Evolutionary conservation across 2,113 vertebrate genomes (phyloP), one percentile per base, ranked within the genome.

Genomic region (Oophaga pumilio): DNA sequence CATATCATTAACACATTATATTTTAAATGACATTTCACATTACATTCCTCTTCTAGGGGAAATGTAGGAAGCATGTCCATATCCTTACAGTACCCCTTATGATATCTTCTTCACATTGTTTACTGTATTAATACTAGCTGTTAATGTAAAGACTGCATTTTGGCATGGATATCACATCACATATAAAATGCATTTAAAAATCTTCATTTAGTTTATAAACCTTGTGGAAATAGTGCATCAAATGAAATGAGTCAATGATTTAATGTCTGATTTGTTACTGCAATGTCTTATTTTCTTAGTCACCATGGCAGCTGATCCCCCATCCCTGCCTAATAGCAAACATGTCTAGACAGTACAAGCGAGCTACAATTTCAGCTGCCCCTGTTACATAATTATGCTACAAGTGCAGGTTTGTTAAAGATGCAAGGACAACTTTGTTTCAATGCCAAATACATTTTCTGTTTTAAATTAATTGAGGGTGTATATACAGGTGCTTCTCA

Each of bases 241-340:
- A 82, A 49, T 43, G 33, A 43, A 43, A 43, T 43, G 33, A 43
- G 33, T 43, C 33, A 43, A 43, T 81, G 68, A 22, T 64, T 49
- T 43, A 78, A 28, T 66, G 59, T 64, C n/a, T 62, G 52, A 87
- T 81, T 76, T 74, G 56, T 49, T 66, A 73, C 68, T 22, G 43
- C n/a, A 53, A 57, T 33, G 79, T 82, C 49, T 50, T 62, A 64
- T 76, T 83, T 74, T 83, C 43, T 76, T 83, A 88, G 80, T 88
- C 80, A 76, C 86, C 86, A 76, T 87, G 86, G 86, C 79, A 88
- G 69, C 86, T 88, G 86, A 57, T 62, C 24, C 33, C 66, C 69
- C 69, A 88, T 83, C 78, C 69, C 86, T 83, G 86, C 77, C 86
- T 88, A 82, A 81, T 56, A 76, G 18, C 71, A 88, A 56, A 64